A percentile compares a stretch with the other conserved stretches of the same genome.
Conservation (phyloP, 1,140 invertebrate genomes). For the Zelostemma sp. region DNA sequence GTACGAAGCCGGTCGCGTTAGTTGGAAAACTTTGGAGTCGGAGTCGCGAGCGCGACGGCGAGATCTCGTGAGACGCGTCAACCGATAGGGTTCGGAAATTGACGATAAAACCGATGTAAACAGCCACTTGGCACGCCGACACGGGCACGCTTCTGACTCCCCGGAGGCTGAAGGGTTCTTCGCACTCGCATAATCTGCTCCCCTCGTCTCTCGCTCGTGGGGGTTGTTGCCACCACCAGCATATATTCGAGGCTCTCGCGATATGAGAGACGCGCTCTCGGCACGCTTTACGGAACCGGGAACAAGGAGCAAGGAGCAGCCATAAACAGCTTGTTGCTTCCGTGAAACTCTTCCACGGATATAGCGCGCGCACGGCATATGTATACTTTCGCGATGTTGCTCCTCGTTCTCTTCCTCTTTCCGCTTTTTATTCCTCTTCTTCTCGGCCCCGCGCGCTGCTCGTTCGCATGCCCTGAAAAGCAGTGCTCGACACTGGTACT, state of each 20-base stretch:
- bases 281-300: constrained; percentile 25
- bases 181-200: constrained; percentile 46
- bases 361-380: constrained; percentile 21
- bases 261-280: constrained; percentile 13
- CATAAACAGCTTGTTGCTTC: constrained; percentile 72
- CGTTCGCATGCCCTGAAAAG: neutral
- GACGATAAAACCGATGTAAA: constrained; percentile 69
- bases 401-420: constrained; percentile 30
- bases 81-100: constrained; percentile 63
- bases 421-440: constrained; percentile 2
- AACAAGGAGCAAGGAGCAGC: constrained; percentile 56
- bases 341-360: constrained; percentile 53
- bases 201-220: constrained; percentile 19
- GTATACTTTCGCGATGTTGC: constrained; percentile 35
- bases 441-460: neutral
- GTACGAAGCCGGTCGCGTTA: constrained; percentile 20
- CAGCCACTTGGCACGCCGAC: constrained; percentile 58
- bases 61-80: constrained; percentile 42
- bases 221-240: too few species aligned
- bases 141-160: constrained; percentile 29
- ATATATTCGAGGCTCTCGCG: too few species aligned
- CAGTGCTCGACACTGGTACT: constrained; percentile 2
- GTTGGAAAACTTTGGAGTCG: constrained; percentile 37
- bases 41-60: constrained; percentile 27
- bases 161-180: constrained; percentile 44